These are phyloP conservation scores for Caenorhabditis zanzibari DNA, from an alignment of 2,888 invertebrate species.

Conservation along the genomic window DNA sequence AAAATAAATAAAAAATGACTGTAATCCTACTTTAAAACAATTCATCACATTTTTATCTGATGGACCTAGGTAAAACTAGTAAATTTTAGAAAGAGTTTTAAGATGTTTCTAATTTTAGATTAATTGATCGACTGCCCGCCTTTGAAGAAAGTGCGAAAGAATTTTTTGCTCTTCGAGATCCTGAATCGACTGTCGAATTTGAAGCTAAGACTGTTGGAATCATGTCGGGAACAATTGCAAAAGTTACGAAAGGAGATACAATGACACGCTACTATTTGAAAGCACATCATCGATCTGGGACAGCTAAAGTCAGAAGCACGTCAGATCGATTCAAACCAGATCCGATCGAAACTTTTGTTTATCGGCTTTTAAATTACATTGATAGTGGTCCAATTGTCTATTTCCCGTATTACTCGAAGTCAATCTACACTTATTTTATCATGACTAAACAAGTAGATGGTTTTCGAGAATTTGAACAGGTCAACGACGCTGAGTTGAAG, in stretches of 20 bases:
- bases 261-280: conserved; percentile 19
- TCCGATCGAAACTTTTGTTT: conserved; percentile 20
- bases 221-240: conserved; percentile 12
- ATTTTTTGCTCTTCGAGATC: background rate
- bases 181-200: conserved; percentile 23
- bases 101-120: conserved; percentile 1
- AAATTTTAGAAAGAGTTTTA: no score
- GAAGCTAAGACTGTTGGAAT: conserved; percentile 12
- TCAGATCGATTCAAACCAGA: background rate
- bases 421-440: conserved; percentile 24
- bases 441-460: conserved; percentile 23
- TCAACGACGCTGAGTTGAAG: conserved; percentile 25
- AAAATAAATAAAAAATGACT: no score
- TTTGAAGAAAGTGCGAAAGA: conserved; percentile 8
- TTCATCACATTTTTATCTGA: no score
- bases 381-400: conserved; percentile 19
- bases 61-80: no score
- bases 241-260: conserved; percentile 3
- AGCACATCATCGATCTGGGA: conserved; percentile 14
- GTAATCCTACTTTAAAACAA: no score
- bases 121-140: conserved; percentile 12
- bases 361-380: conserved; percentile 18
- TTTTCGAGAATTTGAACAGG: conserved; percentile 22
- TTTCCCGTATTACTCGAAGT: conserved; percentile 26
- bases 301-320: no score